phyloP scores from a whole-genome alignment of 1,140 invertebrate species.

The Drosophila parvula region DNA sequence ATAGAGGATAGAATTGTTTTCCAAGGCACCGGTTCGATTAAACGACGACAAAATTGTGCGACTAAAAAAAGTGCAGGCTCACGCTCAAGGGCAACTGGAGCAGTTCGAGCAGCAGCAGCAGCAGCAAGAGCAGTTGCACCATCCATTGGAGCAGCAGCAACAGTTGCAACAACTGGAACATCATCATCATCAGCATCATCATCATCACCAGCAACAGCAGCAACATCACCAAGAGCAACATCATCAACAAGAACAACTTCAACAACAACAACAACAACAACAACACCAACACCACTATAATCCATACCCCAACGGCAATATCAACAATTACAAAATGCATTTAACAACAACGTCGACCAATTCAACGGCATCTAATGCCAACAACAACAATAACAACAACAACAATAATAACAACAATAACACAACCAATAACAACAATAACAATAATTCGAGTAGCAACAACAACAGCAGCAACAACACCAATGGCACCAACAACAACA shows the following conservation, averaged over 20 bases:
- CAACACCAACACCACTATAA: slow-evolving; percentile 22
- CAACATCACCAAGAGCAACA: slow-evolving; percentile 19
- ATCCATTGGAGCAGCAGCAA: slow-evolving; percentile 31
- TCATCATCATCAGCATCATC: slow-evolving; percentile 26
- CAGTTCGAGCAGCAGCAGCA: slow-evolving; percentile 74
- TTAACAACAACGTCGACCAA: slow-evolving; percentile 69
- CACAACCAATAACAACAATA: slow-evolving; percentile 52
- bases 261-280: slow-evolving; percentile 4
- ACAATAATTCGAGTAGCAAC: slow-evolving; percentile 50
- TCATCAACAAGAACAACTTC: background rate
- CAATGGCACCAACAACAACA: slow-evolving; percentile 58
- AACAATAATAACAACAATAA: slow-evolving; percentile 37
- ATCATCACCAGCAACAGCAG: slow-evolving; percentile 23
- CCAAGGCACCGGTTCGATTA: slow-evolving; percentile 12
- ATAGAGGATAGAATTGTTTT: slow-evolving; percentile 14
- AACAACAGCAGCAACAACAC: slow-evolving; percentile 57
- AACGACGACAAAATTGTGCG: slow-evolving; percentile 76
- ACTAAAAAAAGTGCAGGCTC: slow-evolving; percentile 77
- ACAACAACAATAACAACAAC: slow-evolving; percentile 64
- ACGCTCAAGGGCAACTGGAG: slow-evolving; percentile 75
- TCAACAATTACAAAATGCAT: slow-evolving; percentile 70
- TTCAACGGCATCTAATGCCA: slow-evolving; percentile 71
- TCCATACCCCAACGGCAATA: slow-evolving; percentile 32
- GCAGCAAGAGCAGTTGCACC: slow-evolving; percentile 41
- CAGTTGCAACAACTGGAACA: slow-evolving; percentile 24